phyloP scores from a whole-genome alignment of 2,797 vertebrate genomes.

The Rhynchonycteris naso region DNA sequence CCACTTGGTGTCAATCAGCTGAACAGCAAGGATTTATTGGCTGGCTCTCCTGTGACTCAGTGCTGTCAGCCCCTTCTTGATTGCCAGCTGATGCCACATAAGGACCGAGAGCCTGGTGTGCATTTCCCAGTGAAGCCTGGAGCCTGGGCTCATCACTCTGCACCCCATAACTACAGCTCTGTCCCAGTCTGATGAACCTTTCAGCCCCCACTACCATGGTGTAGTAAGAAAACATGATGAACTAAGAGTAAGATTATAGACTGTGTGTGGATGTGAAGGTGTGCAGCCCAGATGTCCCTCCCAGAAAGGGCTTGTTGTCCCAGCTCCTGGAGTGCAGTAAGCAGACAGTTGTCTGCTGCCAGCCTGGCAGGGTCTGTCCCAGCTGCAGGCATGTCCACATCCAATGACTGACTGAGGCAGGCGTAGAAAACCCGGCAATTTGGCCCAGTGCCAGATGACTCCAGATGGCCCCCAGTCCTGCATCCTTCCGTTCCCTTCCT shows the following conservation, averaged over 20 bases:
- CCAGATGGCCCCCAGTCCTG: too few relatives aligned
- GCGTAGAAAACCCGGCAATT: not conserved
- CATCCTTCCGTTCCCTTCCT: not conserved
- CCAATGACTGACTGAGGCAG: not conserved
- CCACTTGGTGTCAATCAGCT: not conserved
- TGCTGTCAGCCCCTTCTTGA: not conserved
- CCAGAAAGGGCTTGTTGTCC: not conserved
- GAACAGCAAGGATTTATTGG: not conserved
- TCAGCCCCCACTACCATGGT: accelerated
- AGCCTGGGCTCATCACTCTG: not conserved
- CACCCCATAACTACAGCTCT: not conserved
- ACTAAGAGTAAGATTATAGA: not conserved
- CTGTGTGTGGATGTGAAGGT: accelerated
- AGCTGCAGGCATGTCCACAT: not conserved
- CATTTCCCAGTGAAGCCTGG: not conserved
- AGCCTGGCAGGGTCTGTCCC: not conserved
- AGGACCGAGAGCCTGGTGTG: not conserved
- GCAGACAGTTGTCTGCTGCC: not conserved
- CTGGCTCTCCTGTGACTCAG: not conserved
- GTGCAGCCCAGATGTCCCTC: not conserved
- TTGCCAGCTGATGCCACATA: not conserved
- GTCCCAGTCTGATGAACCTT: not conserved
- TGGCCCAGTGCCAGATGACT: not conserved
- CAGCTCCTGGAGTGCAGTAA: not conserved
- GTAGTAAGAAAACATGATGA: not conserved